A percentile compares a stretch with the other conserved stretches of the same genome.
Evolutionary conservation across 2,113 vertebrate species (phyloP).

Genomic region (Prunella himalayana): DNA sequence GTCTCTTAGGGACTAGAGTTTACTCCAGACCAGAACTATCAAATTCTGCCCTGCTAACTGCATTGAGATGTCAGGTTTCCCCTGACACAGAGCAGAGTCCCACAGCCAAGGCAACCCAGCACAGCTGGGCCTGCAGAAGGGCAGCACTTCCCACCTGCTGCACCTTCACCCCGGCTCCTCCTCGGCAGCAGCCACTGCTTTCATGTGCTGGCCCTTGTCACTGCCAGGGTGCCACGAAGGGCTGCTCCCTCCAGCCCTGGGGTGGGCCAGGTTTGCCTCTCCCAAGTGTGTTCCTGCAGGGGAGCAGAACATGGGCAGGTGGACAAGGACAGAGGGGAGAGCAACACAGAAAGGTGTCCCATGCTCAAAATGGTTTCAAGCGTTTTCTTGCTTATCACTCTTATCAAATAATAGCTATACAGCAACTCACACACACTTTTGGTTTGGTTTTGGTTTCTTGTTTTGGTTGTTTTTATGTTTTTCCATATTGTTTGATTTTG

Average conservation of each 20-base stretch:
- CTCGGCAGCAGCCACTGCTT: neutral
- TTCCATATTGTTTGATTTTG: neutral
- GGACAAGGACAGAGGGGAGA: neutral
- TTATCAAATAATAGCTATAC: neutral
- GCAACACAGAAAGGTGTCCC: neutral
- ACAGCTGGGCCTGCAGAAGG: neutral
- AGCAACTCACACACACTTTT: neutral
- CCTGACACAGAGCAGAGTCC: neutral
- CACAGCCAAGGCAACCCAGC: neutral
- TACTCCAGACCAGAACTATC: neutral
- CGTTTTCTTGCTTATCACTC: neutral
- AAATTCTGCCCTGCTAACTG: neutral
- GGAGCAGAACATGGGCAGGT: neutral
- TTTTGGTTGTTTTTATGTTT: neutral
- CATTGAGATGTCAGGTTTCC: neutral
- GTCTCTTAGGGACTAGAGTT: neutral
- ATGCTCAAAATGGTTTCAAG: neutral
- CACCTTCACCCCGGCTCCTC: neutral
- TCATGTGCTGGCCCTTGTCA: neutral
- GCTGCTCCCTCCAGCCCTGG: neutral
- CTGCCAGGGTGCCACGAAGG: neutral
- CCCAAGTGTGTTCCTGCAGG: fast-evolving
- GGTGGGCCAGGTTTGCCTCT: neutral
- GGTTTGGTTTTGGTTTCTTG: neutral
- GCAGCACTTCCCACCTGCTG: neutral